Evolutionary conservation across 1,140 invertebrate genomes (phyloP).

Genomic region (Nasonia longicornis): DNA sequence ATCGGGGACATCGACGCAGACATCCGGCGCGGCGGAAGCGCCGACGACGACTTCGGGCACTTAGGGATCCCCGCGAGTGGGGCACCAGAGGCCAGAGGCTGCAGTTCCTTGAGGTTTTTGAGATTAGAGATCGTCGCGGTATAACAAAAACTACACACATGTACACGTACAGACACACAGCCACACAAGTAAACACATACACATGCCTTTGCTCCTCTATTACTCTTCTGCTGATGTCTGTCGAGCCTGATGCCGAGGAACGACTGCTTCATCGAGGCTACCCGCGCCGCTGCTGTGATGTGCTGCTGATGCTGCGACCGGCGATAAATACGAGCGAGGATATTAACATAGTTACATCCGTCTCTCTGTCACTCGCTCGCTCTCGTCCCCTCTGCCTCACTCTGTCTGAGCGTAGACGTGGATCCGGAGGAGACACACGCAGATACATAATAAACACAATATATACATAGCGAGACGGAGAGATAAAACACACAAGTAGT

Average conservation of each 20-base stretch:
- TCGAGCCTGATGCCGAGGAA: conserved; percentile 42
- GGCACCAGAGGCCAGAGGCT: conserved; percentile 54
- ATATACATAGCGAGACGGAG: conserved; percentile 17
- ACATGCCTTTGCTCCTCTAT: conserved; percentile 34
- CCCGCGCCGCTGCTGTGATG: neutral
- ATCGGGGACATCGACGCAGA: conserved; percentile 58
- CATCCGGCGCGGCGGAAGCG: conserved; percentile 58
- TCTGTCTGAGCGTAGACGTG: neutral
- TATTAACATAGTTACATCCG: conserved; percentile 17
- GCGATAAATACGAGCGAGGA: neutral
- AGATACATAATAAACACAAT: conserved; percentile 8
- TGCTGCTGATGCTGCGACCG: neutral
- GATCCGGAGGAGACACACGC: neutral
- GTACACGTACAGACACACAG: neutral
- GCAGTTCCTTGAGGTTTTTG: conserved; percentile 63
- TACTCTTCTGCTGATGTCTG: conserved; percentile 30
- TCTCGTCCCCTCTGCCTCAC: neutral
- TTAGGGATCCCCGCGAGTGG: conserved; percentile 47
- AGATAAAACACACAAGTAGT: conserved; percentile 62
- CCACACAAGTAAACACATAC: neutral
- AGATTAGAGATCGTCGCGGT: conserved; percentile 56
- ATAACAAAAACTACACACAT: neutral
- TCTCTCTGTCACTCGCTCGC: neutral
- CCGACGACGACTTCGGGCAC: conserved; percentile 55
- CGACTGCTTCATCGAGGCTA: conserved; percentile 38